Base-by-base conservation (phyloP, 2,888 invertebrate genomes). In the Ophion slaviceki region DNA sequence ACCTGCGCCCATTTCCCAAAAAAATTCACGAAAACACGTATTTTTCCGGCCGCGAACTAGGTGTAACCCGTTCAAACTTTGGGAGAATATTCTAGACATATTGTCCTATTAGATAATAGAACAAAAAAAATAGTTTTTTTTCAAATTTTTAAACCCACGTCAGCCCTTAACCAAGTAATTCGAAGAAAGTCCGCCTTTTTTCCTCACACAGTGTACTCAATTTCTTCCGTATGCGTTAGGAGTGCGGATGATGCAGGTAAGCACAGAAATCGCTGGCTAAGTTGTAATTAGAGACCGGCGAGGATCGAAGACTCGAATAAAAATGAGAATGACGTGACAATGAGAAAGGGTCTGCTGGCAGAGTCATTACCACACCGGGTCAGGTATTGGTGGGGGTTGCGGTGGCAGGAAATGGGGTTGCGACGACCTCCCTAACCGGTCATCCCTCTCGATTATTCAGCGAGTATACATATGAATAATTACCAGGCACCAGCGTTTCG, bases 381-480 rank as follows among this genome's bases (percentile, higher is more conserved):
- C 72, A 64, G 40, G 68, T 70, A 70, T 62, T 66, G 61, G 74
- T 59, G 64, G 71, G 71, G 11, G 82, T 71, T 83, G 86, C 68
- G 80, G 74, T 74, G 80, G 68, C 80, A 86, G 83, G 82, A 86
- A 86, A 82, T 77, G 80, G 72, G 85, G 82, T 77, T 80, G 85
- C 62, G 77, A 83, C 80, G 80, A 83, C 80, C 86, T 74, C 82
- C 82, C 82, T 59, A 83, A 83, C 80, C 70, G 80, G 77, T 80
- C 82, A 83, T 83, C 83, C 83, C 74, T 83, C 74, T 83, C 83
- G 86, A 86, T 86, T 86, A 80, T 83, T 86, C 82, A 83, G 64
- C 83, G 74, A 68, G 53, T 74, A 75, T 68, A 84, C 80, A 80
- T 76, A 66, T 64, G 76, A 71, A 75, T 80, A 84, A 84, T 84